Conservation (phyloP, 2,888 invertebrate genomes). For the Calliopum simillimum region DNA sequence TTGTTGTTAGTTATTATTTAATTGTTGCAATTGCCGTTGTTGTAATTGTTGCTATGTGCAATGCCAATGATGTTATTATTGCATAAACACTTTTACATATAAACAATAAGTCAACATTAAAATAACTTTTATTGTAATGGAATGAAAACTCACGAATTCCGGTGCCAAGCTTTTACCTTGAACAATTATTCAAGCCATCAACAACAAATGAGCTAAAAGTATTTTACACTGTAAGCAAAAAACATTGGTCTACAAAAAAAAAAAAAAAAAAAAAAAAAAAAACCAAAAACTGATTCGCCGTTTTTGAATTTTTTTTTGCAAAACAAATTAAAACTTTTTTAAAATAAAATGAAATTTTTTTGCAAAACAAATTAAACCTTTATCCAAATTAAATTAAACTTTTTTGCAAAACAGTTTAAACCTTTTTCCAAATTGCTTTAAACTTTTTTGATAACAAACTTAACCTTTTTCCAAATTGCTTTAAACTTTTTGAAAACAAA, state of each 20-base stretch:
- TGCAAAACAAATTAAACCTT: too few species aligned
- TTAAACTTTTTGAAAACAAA: too few species aligned
- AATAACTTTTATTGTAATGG: background rate
- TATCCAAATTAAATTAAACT: too few species aligned
- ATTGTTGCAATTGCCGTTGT: conserved; percentile 6
- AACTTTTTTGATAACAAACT: too few species aligned
- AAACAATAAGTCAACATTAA: background rate
- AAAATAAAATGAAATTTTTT: too few species aligned
- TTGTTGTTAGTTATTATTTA: conserved; percentile 14
- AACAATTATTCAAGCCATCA: conserved; percentile 42
- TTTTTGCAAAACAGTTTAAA: too few species aligned
- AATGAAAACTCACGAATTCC: conserved; percentile 32
- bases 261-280: conserved; percentile 19
- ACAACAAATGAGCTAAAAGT: background rate
- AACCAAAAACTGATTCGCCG: conserved; percentile 15
- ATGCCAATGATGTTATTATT: background rate
- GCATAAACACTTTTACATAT: background rate
- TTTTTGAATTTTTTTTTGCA: background rate
- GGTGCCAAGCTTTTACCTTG: conserved; percentile 28
- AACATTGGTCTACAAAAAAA: too few species aligned
- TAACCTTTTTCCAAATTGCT: too few species aligned
- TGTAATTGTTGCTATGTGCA: too few species aligned
- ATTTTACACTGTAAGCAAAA: background rate
- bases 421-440: too few species aligned
- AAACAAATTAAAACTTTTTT: background rate